A percentile compares a stretch with the other conserved stretches of the same genome.
Conservation (phyloP, 2,113 vertebrate genomes). For the Xiphorhynchus elegans region DNA sequence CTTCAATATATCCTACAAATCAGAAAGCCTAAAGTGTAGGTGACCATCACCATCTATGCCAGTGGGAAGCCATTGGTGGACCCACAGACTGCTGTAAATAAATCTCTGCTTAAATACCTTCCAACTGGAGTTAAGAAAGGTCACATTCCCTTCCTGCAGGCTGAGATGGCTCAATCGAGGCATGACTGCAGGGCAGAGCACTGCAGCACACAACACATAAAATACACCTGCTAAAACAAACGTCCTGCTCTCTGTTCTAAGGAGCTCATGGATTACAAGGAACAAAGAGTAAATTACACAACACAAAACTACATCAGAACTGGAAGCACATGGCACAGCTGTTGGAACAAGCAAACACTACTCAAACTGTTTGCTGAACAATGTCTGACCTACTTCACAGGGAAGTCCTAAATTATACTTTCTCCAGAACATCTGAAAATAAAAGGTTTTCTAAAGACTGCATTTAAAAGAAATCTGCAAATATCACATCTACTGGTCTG, state of each 20-base stretch:
- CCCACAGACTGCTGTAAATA: neutral
- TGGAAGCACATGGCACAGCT: neutral
- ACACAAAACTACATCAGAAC: neutral
- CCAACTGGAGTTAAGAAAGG: neutral
- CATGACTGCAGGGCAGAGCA: neutral
- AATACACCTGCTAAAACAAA: neutral
- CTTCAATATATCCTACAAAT: neutral
- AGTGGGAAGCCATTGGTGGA: neutral
- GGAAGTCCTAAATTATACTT: neutral
- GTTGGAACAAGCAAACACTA: neutral
- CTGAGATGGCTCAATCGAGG: neutral
- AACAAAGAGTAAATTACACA: neutral
- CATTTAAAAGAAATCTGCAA: neutral
- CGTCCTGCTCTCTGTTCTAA: neutral
- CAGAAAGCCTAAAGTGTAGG: neutral
- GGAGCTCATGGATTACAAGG: neutral
- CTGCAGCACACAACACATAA: neutral
- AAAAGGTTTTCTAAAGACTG: neutral
- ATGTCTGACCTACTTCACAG: neutral
- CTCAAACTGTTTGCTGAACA: neutral
- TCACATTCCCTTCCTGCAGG: neutral
- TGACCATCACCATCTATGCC: too few relatives aligned
- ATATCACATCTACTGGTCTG: neutral
- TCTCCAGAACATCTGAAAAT: neutral
- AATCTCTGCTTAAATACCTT: neutral